phyloP scores from a whole-genome alignment of 2,797 vertebrate genomes.

The Neosalanx taihuensis region DNA sequence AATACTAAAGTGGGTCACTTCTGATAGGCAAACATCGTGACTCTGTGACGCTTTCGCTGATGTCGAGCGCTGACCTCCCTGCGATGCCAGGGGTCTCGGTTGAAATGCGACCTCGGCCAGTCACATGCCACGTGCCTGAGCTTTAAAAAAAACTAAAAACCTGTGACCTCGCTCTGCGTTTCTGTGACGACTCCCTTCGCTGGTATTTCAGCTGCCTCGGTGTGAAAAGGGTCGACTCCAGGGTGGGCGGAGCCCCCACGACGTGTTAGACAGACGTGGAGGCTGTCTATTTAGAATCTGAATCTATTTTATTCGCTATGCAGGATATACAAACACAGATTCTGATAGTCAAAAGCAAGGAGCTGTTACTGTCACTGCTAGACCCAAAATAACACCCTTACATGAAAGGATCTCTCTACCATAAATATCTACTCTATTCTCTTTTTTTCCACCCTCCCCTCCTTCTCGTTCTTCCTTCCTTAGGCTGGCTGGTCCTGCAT shows the following conservation, averaged over 20 bases:
- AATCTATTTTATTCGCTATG: too few relatives aligned
- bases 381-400: too few relatives aligned
- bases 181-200: constrained; percentile 77
- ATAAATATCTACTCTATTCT: too few relatives aligned
- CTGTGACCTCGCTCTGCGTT: constrained; percentile 67
- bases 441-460: too few relatives aligned
- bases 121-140: neutral
- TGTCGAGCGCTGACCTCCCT: neutral
- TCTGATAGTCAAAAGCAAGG: too few relatives aligned
- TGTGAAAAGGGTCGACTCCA: constrained; percentile 51
- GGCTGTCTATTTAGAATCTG: too few relatives aligned
- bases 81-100: neutral
- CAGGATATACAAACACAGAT: too few relatives aligned
- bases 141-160: neutral
- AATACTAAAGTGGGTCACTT: neutral
- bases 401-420: too few relatives aligned
- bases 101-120: neutral
- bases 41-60: neutral
- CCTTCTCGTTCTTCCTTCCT: too few relatives aligned
- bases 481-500: constrained; percentile 51
- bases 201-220: constrained; percentile 74
- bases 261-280: too few relatives aligned
- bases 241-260: too few relatives aligned
- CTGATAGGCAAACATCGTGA: neutral
- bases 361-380: too few relatives aligned